These are phyloP conservation scores for Merops nubicus DNA, from an alignment of 2,113 vertebrate species.

Conservation along the genomic window DNA sequence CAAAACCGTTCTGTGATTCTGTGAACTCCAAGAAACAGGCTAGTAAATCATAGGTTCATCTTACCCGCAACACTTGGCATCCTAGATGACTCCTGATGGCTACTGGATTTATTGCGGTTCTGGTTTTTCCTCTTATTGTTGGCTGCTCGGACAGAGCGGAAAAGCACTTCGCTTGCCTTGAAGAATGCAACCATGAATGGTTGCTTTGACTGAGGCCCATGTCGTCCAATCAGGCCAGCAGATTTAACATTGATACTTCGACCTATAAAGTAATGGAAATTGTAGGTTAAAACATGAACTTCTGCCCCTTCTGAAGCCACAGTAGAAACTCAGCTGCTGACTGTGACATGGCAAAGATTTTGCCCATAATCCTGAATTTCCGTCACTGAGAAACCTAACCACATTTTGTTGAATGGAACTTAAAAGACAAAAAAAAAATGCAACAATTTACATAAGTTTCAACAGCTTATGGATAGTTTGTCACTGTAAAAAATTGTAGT, in stretches of 20 bases:
- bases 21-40: background rate
- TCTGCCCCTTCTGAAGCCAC: background rate
- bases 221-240: constrained; percentile 92
- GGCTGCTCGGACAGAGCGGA: constrained; percentile 93
- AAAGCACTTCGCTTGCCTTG: constrained; percentile 95
- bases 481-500: background rate
- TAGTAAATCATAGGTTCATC: constrained; percentile 1
- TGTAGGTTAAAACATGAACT: background rate
- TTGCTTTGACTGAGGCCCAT: constrained; percentile 95
- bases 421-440: background rate
- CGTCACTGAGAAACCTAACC: background rate
- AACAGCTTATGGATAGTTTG: background rate
- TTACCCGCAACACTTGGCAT: constrained; percentile 85
- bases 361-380: background rate
- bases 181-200: constrained; percentile 98
- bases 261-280: constrained; percentile 76
- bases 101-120: constrained; percentile 90
- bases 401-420: background rate
- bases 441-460: background rate
- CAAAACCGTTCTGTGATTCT: no score
- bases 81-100: constrained; percentile 88
- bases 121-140: constrained; percentile 92
- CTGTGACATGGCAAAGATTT: background rate
- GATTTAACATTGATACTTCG: constrained; percentile 94
- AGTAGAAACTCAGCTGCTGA: background rate